Base-by-base conservation (phyloP, 2,888 invertebrate species). In the Bhutanitis thaidina region DNA sequence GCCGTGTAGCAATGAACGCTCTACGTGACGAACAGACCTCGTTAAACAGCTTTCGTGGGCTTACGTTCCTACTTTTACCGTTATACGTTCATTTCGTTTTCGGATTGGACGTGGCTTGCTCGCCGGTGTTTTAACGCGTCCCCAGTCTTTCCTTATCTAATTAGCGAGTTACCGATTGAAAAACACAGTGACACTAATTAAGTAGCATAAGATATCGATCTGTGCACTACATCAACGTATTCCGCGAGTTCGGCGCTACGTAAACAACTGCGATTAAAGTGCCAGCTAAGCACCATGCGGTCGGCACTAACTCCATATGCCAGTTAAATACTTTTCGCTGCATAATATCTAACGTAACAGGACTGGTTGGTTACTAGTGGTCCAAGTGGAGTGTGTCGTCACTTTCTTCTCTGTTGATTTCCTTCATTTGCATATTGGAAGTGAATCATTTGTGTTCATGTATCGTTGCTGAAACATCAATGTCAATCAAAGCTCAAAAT, bases 261-360 rank as follows among this genome's bases (percentile, higher is more conserved):
- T 85, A 85, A 86, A 87, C 84, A 86, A 74, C 64, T 61, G 39
- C 46, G 59, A 53, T 66, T 47, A n/a, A 39, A 61, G 67, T 89
- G 88, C 88, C 88, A 88, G 71, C 86, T 71, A 80, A 80, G 88
- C 88, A 87, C 86, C 88, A 88, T 88, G 88, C 80, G 88, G 86
- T 84, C 69, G 74, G 60, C 68, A 61, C 61, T 59, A 69, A 64
- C 68, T 52, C 85, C 88, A 86, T 88, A 88, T 88, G 88, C 76
- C 69, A 57, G 59, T 60, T 72, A 64, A 72, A 62, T 68, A 69
- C 51, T 52, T 48, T 61, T 71, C 58, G 50, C 59, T 43, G 59
- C 54, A 58, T 56, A 41, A 59, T 30, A 56, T 62, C 55, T 51
- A 55, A 52, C 34, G 43, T 47, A 55, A 57, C 53, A 53, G 47